These are phyloP conservation scores for Ctenopoma multispine DNA, from an alignment of 2,797 vertebrate species.

Conservation along the genomic window DNA sequence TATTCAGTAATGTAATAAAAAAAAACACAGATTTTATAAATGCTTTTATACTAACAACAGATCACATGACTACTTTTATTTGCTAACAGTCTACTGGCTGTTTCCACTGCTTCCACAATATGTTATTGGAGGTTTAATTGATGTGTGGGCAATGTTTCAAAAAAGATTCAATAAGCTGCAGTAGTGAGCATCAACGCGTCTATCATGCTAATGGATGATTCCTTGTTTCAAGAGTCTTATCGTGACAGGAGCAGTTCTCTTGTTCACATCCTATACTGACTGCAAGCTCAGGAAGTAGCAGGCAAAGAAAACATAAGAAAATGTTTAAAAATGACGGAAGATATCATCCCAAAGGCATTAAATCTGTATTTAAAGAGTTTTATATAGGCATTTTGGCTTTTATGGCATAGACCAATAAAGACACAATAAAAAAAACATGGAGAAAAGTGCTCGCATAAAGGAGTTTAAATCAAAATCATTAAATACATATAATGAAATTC, in stretches of 20 bases:
- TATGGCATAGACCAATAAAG: not conserved
- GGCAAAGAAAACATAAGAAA: not conserved
- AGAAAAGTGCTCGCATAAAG: not conserved
- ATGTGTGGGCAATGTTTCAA: not conserved
- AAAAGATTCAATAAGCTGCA: not conserved
- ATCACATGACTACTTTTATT: too few relatives aligned
- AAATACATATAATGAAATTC: not conserved
- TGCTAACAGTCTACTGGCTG: too few relatives aligned
- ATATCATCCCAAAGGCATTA: not conserved
- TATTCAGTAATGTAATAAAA: too few relatives aligned
- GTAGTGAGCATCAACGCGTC: not conserved
- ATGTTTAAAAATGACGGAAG: not conserved
- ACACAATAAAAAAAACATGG: not conserved
- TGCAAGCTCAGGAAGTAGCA: conserved; percentile 3
- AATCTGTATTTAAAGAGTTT: not conserved
- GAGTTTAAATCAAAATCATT: not conserved
- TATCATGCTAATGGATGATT: not conserved
- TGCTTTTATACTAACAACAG: too few relatives aligned
- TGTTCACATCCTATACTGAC: not conserved
- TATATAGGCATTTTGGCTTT: not conserved
- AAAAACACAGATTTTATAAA: too few relatives aligned
- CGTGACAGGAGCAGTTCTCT: not conserved
- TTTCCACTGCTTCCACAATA: too few relatives aligned
- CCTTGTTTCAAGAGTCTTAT: not conserved
- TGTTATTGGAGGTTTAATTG: not conserved